phyloP scores from a whole-genome alignment of 2,797 vertebrate genomes.

The Enteromius unitaeniatus region DNA sequence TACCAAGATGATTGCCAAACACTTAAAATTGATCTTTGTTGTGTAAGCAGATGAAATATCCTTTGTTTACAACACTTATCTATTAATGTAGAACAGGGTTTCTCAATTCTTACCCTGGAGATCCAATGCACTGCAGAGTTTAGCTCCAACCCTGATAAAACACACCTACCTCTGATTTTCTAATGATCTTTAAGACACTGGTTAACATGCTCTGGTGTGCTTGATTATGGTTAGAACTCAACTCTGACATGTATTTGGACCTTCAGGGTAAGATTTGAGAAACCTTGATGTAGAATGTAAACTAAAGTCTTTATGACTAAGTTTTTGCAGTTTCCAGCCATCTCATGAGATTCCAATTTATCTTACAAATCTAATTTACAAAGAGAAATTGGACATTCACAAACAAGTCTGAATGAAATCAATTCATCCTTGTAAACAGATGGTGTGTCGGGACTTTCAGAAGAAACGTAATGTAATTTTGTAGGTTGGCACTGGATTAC shows the following conservation, averaged over 20 bases:
- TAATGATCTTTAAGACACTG: too few species aligned
- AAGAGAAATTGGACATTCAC: slow-evolving; percentile 44
- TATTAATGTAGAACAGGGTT: not conserved
- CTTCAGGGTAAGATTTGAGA: too few species aligned
- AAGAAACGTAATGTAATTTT: slow-evolving; percentile 20
- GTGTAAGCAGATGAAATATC: not conserved
- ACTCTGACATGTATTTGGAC: too few species aligned
- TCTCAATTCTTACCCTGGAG: too few species aligned
- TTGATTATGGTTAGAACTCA: too few species aligned
- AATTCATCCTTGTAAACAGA: slow-evolving; percentile 35
- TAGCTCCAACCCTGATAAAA: too few species aligned
- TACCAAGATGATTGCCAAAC: not conserved
- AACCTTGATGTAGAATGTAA: not conserved
- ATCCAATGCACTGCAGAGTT: too few species aligned
- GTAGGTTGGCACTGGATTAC: slow-evolving; percentile 5
- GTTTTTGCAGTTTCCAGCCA: not conserved
- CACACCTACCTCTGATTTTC: too few species aligned
- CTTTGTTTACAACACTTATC: slow-evolving; percentile 3
- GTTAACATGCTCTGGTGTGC: too few species aligned
- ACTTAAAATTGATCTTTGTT: not conserved
- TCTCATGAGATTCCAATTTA: slow-evolving; percentile 46
- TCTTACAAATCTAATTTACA: slow-evolving; percentile 56
- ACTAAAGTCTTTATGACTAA: not conserved
- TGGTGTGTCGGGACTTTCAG: not conserved
- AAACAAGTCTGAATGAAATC: slow-evolving; percentile 43